A percentile compares a stretch with the other conserved stretches of the same genome.
Evolutionary conservation across 2,113 vertebrate genomes (phyloP).

Genomic region (Ammospiza caudacuta): DNA sequence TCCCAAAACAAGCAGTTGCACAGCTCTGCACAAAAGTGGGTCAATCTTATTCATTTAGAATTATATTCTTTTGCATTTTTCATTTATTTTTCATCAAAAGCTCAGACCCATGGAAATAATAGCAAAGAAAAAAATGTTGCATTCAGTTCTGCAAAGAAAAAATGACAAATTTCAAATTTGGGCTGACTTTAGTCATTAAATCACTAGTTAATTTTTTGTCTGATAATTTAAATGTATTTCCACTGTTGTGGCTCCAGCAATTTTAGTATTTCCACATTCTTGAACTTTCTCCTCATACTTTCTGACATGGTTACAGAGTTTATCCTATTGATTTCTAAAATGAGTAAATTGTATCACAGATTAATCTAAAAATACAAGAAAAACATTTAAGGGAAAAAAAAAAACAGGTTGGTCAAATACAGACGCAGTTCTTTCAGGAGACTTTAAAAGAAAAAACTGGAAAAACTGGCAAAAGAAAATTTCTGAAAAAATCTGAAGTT

Average conservation of each 20-base stretch:
- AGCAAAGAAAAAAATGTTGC: neutral
- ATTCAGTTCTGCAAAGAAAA: neutral
- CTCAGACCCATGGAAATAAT: neutral
- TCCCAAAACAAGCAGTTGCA: neutral
- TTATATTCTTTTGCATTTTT: neutral
- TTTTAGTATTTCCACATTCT: neutral
- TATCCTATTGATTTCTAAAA: neutral
- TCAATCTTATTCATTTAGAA: neutral
- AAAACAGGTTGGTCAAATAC: neutral
- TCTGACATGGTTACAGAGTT: neutral
- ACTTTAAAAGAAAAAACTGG: neutral
- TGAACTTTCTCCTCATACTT: neutral
- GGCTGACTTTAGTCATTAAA: neutral
- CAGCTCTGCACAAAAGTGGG: neutral
- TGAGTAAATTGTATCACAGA: neutral
- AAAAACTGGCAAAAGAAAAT: neutral
- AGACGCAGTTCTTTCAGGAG: neutral
- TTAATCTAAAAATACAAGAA: neutral
- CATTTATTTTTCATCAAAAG: slow-evolving; percentile 22
- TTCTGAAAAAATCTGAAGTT: neutral
- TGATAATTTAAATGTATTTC: neutral
- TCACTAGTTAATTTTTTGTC: neutral
- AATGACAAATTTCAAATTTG: neutral
- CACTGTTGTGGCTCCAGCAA: neutral
- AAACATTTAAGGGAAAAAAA: neutral